A percentile compares a stretch with the other conserved stretches of the same genome.
Evolutionary conservation across 2,888 invertebrate species (phyloP).

Genomic region (Ischnura elegans): DNA sequence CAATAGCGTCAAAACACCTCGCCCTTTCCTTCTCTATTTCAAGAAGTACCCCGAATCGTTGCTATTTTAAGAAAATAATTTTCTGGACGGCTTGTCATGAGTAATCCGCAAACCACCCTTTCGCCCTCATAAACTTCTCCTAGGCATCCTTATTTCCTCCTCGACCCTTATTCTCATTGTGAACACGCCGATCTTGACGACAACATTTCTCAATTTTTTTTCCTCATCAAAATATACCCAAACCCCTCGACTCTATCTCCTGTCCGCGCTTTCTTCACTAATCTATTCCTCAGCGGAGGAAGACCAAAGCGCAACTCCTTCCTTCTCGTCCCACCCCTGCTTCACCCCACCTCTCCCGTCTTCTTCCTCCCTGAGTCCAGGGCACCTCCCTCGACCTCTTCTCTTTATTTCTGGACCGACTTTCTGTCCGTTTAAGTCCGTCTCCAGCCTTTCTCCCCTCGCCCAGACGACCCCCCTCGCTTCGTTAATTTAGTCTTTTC

Average conservation of each 20-base stretch:
- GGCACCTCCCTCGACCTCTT: slow-evolving; percentile 30
- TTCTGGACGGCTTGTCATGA: background rate
- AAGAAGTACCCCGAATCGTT: background rate
- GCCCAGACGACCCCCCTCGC: slow-evolving; percentile 4
- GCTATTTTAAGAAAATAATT: slow-evolving; percentile 23
- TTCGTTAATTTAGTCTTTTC: slow-evolving; percentile 65
- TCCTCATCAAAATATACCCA: background rate
- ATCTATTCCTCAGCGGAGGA: slow-evolving; percentile 24
- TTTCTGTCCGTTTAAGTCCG: slow-evolving; percentile 59
- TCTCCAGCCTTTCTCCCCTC: slow-evolving; percentile 24
- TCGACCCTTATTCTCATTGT: background rate
- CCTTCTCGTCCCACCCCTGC: background rate
- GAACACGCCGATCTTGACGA: background rate
- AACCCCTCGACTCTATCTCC: background rate
- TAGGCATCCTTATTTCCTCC: background rate
- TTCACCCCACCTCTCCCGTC: background rate
- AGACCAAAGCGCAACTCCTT: background rate
- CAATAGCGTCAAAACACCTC: background rate
- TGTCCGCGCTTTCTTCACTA: background rate
- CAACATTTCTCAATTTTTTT: background rate
- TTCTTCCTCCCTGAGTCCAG: background rate
- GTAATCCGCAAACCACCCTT: background rate
- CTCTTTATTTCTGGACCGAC: slow-evolving; percentile 66
- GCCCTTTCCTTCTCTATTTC: slow-evolving; percentile 2
- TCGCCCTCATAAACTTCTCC: background rate